phyloP scores from a whole-genome alignment of 2,113 vertebrate species.

The Neopipo cinnamomea region DNA sequence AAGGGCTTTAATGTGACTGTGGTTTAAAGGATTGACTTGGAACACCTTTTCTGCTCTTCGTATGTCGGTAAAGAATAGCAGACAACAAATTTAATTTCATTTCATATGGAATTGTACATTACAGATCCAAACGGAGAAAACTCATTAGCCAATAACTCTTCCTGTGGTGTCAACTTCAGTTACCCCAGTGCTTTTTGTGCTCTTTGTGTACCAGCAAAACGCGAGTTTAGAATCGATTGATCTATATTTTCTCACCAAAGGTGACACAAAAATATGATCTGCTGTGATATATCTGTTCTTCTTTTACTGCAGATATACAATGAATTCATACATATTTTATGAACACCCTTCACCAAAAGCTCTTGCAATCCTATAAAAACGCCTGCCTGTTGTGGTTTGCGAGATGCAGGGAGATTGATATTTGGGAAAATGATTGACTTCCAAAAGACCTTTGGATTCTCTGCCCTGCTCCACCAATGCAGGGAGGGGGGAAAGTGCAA shows the following conservation, averaged over 20 bases:
- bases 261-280: constrained; percentile 23
- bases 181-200: not conserved
- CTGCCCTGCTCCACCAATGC: not conserved
- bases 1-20: not conserved
- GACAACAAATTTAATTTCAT: not conserved
- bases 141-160: not conserved
- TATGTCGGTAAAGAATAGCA: not conserved
- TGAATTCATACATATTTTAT: constrained; percentile 56
- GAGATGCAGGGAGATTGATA: not conserved
- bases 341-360: constrained; percentile 9
- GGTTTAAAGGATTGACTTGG: not conserved
- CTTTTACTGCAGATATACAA: not conserved
- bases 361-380: not conserved
- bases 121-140: not conserved
- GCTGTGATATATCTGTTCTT: constrained; percentile 12
- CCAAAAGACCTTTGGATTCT: not conserved
- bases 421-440: not conserved
- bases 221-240: not conserved
- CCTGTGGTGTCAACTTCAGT: not conserved
- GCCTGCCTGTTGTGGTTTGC: not conserved
- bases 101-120: not conserved
- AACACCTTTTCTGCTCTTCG: not conserved
- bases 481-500: not conserved
- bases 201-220: not conserved
- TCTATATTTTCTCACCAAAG: constrained; percentile 26